Evolutionary conservation across 2,113 vertebrate species (phyloP).

Genomic region (Nyctereutes procyonoides): DNA sequence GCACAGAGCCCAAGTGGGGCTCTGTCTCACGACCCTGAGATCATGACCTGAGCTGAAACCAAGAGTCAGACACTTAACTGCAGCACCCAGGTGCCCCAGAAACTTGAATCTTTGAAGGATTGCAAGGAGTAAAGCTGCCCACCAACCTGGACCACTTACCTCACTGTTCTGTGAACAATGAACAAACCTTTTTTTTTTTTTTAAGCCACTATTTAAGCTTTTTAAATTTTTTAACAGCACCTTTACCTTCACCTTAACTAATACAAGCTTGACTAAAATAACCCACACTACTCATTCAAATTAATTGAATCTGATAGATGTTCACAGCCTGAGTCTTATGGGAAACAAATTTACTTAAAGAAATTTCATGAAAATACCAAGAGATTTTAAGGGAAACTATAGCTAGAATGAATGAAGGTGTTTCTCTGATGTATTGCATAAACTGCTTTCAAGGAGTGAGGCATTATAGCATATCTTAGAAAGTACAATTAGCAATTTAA

Average conservation of each 20-base stretch:
- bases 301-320: not conserved
- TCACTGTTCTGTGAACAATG: not conserved
- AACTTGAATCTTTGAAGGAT: not conserved
- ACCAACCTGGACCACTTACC: no score
- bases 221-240: not conserved
- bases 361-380: not conserved
- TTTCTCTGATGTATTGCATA: not conserved
- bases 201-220: not conserved
- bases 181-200: not conserved
- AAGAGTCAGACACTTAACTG: not conserved
- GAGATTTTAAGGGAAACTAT: not conserved
- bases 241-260: not conserved
- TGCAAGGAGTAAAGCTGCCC: not conserved
- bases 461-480: not conserved
- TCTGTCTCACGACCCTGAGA: not conserved
- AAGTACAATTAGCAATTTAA: conserved; percentile 1
- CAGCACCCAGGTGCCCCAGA: not conserved
- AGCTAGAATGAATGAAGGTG: not conserved
- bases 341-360: not conserved
- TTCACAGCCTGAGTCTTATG: not conserved
- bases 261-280: not conserved
- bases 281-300: not conserved
- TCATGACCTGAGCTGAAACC: not conserved
- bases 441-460: not conserved
- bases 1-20: not conserved